phyloP scores from a whole-genome alignment of 2,888 invertebrate genomes.

The Ophion slaviceki region DNA sequence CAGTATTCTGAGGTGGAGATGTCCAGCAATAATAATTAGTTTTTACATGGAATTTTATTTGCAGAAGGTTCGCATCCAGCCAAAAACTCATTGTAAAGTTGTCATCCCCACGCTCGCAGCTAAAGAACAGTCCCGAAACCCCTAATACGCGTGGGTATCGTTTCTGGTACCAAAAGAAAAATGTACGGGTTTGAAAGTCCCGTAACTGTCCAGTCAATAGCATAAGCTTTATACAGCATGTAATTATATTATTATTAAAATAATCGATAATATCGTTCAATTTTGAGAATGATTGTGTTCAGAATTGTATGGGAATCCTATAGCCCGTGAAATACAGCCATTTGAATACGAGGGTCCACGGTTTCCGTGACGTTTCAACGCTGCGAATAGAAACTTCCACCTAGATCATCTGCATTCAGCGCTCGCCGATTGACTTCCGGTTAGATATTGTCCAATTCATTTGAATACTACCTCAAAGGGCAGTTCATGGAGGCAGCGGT shows the following conservation, averaged over 20 bases:
- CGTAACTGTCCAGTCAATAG: constrained; percentile 60
- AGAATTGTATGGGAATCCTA: constrained; percentile 41
- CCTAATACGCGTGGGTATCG: background rate
- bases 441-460: background rate
- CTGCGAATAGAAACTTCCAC: background rate
- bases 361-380: background rate
- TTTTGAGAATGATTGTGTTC: constrained; percentile 44
- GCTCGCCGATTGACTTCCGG: background rate
- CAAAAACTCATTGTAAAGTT: background rate
- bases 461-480: background rate
- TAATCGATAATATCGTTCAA: constrained; percentile 18
- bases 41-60: background rate
- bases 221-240: constrained; percentile 35
- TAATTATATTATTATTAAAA: constrained; percentile 38
- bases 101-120: background rate
- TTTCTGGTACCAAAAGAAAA: background rate
- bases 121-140: background rate
- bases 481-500: background rate
- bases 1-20: background rate
- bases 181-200: constrained; percentile 34
- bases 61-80: too few relatives aligned
- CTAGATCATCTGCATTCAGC: background rate
- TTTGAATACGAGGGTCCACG: constrained; percentile 28
- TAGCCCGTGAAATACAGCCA: constrained; percentile 57
- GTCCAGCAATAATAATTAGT: background rate